Base-by-base conservation (phyloP, 2,113 vertebrate genomes). In the Anolis carolinensis region DNA sequence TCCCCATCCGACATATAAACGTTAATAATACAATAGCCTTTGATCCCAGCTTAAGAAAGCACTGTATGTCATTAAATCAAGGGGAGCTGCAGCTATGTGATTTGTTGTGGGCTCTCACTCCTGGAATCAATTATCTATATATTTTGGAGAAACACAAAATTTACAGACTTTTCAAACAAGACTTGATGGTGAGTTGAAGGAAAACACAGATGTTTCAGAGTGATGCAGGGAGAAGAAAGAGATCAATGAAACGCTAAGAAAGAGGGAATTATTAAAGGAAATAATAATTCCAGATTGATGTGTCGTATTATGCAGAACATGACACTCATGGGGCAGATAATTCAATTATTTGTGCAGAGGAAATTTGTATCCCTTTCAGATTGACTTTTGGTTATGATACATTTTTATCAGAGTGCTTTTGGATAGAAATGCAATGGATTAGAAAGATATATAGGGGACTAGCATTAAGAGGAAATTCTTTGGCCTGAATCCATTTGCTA, bases 41-140 rank as follows among this genome's bases (percentile, higher is more conserved):
- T 94, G 91, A 94, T 95, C 92, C 93, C 81, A 90, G 92, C 81
- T 93, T 95, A 95, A 92, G 84, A 93, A 95, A 94, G 92, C 93
- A 86, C 92, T 89, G 84, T 87, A 91, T 90, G 89, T 86, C 92
- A 83, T 91, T 94, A 94, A 94, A 93, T 91, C 93, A 93, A 94
- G 91, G 91, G 91, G 88, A 94, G 90, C 89, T 91, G 86, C 94
- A 92, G 92, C 88, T 91, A 90, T 85, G 91, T 84, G 89, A 83
- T 93, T 93, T 95, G 89, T 93, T 92, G 78, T 89, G 88, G 91
- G 93, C 83, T 79, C 59, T 90, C 10, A 77, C 80, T 95, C 77
- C 93, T 95, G 94, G 94, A 95, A 93, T 91, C 92, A 95, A 95
- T 95, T 95, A 95, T 88, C 83, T 90, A 83, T 93, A 93, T 84